phyloP scores from a whole-genome alignment of 2,888 invertebrate genomes.

The Nymphalis c-album region DNA sequence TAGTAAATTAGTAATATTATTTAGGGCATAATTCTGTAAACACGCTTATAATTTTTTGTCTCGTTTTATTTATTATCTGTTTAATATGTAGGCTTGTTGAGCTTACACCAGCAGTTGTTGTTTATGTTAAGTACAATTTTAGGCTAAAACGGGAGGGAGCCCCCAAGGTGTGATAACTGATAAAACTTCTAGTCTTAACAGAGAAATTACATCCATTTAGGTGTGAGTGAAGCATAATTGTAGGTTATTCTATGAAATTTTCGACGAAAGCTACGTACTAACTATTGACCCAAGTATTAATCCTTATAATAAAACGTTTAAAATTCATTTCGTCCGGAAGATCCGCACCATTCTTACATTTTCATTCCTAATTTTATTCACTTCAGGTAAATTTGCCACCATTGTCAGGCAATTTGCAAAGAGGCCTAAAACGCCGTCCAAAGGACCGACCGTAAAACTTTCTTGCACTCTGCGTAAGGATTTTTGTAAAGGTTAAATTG shows the following conservation, averaged over 20 bases:
- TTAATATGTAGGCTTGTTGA: no score
- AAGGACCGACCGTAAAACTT: slow-evolving; percentile 12
- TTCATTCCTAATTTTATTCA: slow-evolving; percentile 43
- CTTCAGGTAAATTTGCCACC: slow-evolving; percentile 49
- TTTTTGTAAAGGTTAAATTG: slow-evolving; percentile 19
- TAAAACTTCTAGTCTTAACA: not conserved
- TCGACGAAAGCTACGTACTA: not conserved
- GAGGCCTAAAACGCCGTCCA: slow-evolving; percentile 43
- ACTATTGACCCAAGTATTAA: not conserved
- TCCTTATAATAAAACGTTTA: slow-evolving; percentile 2
- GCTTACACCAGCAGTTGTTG: no score
- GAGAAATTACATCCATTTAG: not conserved
- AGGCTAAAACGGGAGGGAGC: not conserved
- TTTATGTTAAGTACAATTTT: not conserved
- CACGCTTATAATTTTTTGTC: no score
- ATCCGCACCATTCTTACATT: slow-evolving; percentile 15
- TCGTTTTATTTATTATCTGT: no score
- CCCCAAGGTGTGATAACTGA: not conserved
- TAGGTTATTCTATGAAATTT: slow-evolving; percentile 10
- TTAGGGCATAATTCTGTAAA: no score
- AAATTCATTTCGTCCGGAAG: slow-evolving; percentile 6
- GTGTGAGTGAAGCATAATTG: slow-evolving; percentile 16
- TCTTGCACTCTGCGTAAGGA: slow-evolving; percentile 10
- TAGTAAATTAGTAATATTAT: no score
- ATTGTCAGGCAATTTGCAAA: slow-evolving; percentile 56